Evolutionary conservation across 2,113 vertebrate species (phyloP).

Genomic region (Brachyhypopomus occidentalis): DNA sequence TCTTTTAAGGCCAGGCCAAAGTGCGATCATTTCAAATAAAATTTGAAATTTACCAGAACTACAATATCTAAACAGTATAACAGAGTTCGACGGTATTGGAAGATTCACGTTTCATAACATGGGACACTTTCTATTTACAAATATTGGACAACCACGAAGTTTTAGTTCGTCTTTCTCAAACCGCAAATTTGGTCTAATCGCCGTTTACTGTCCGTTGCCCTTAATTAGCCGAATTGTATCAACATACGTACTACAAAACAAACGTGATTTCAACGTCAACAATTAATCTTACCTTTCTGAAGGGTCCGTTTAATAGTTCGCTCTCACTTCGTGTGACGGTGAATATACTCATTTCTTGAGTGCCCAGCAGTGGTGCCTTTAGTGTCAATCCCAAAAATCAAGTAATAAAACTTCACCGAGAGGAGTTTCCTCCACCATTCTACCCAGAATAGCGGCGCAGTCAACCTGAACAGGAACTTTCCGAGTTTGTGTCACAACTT

Average conservation of each 20-base stretch:
- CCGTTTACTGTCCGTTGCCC: no score
- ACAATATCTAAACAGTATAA: no score
- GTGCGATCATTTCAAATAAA: no score
- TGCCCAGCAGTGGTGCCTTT: conserved; percentile 3
- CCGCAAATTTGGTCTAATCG: no score
- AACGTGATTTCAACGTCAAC: neutral
- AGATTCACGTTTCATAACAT: no score
- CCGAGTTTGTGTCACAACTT: conserved; percentile 38
- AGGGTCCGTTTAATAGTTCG: conserved; percentile 31
- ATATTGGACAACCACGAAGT: no score
- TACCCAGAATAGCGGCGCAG: neutral
- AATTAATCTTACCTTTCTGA: conserved; percentile 31
- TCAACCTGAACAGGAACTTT: neutral
- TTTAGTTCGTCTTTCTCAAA: no score
- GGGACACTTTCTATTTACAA: no score
- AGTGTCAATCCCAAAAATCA: conserved; percentile 20
- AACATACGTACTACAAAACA: neutral
- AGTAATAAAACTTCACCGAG: neutral
- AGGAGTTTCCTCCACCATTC: conserved; percentile 19
- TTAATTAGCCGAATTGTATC: neutral
- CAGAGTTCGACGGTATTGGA: no score
- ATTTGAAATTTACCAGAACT: no score
- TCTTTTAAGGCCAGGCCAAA: no score
- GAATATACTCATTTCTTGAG: conserved; percentile 2
- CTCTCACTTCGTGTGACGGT: conserved; percentile 31